Evolutionary conservation across 1,140 invertebrate genomes (phyloP), one percentile per base, ranked within the genome.

Genomic region (Cryptotermes secundus): DNA sequence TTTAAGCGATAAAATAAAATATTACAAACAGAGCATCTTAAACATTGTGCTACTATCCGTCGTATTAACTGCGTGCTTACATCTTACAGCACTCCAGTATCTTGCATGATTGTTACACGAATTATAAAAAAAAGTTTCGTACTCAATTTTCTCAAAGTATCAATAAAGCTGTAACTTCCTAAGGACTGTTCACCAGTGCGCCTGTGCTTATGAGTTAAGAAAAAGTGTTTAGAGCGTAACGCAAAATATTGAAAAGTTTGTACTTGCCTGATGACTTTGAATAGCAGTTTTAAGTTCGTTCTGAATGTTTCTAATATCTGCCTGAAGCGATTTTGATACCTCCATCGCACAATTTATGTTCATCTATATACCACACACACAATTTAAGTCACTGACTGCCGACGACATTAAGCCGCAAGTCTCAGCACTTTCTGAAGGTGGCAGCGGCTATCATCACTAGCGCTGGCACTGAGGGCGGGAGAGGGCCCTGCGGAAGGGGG

Each of bases 251-350:
- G 19, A 72, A 72, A 72, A 72, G 26, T 72, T 72, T 72, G n/a
- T 72, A 89, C 89, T 91, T 90, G 93, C 93, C 92, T 94, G 93
- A 91, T 94, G 93, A 90, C 93, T 90, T 87, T 91, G 89, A 88
- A 94, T 94, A 85, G 93, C 93, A 88, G 92, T 92, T 91, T 92
- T 93, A 88, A 94, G 90, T 86, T 93, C 92, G 85, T 90, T 91
- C 89, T 94, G 93, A 87, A 92, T 92, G 87, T 90, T 89, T 80
- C 91, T 89, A 88, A 94, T 93, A 87, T 93, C 92, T 88, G 91
- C 90, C 87, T 93, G 92, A 87, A 94, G 90, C 88, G 92, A 90
- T 88, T 92, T 93, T 81, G 92, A 92, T 87, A 94, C 92, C 91
- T 94, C 93, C 92, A 94, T 93, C 85, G 87, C 89, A 22, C 80